Evolutionary conservation across 2,797 vertebrate species (phyloP).

Genomic region (Phalloptychus januarius): DNA sequence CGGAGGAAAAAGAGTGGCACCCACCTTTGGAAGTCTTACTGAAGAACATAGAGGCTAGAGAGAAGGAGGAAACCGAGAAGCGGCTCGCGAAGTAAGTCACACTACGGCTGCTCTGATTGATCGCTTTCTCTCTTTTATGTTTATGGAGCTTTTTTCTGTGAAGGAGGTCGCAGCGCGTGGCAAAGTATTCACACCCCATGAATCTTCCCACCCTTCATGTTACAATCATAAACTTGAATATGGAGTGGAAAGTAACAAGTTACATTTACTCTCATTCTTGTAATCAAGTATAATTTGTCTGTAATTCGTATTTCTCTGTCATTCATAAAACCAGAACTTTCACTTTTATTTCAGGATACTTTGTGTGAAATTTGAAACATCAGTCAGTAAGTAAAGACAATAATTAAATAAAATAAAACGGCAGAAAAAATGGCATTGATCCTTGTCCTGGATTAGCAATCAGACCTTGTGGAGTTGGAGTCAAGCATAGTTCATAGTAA

Average conservation of each 20-base stretch:
- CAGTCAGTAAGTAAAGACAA: too few relatives aligned
- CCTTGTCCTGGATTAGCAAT: too few relatives aligned
- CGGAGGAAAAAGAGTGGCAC: constrained; percentile 83
- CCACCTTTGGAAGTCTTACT: constrained; percentile 80
- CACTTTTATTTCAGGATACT: background rate
- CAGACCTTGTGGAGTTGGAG: too few relatives aligned
- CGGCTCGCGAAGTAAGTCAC: constrained; percentile 76
- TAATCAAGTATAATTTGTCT: too few relatives aligned
- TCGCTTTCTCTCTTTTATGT: background rate
- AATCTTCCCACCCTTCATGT: background rate
- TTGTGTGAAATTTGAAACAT: background rate
- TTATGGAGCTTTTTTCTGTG: background rate
- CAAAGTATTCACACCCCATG: background rate
- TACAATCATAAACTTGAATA: background rate
- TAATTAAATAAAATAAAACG: too few relatives aligned
- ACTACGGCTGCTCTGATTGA: background rate
- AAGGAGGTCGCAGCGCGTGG: background rate
- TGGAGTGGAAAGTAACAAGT: background rate
- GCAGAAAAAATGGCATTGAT: too few relatives aligned
- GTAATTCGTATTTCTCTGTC: too few relatives aligned
- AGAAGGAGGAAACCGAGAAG: constrained; percentile 63
- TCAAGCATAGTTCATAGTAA: too few relatives aligned
- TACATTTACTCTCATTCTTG: too few relatives aligned
- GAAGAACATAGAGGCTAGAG: constrained; percentile 68
- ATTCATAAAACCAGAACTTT: background rate